Conservation (phyloP, 2,113 vertebrate genomes). For the Hylia prasina region DNA sequence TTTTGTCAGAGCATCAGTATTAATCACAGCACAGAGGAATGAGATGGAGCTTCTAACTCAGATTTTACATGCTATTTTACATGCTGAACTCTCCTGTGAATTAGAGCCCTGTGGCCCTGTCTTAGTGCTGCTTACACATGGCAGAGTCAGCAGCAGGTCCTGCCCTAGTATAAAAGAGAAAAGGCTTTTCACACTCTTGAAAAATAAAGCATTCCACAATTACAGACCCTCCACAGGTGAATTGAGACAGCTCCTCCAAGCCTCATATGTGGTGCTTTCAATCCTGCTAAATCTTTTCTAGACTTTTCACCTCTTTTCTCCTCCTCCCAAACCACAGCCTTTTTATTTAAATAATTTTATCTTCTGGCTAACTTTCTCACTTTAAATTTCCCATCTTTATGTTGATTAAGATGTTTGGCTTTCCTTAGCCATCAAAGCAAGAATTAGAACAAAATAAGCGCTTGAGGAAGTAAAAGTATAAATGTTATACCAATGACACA, state of each 20-base stretch:
- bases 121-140: accelerated
- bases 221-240: not conserved
- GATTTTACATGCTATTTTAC: not conserved
- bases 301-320: not conserved
- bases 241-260: not conserved
- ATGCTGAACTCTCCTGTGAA: not conserved
- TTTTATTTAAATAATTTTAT: not conserved
- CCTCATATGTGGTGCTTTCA: not conserved
- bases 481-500: not conserved
- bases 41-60: not conserved
- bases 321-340: not conserved
- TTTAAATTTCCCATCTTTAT: not conserved
- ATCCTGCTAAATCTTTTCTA: not conserved
- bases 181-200: not conserved
- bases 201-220: not conserved
- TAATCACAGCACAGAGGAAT: not conserved
- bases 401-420: not conserved
- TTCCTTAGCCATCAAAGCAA: not conserved
- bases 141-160: not conserved
- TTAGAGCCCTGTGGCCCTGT: not conserved
- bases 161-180: not conserved
- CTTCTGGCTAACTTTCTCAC: not conserved
- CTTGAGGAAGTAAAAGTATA: not conserved
- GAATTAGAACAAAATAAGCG: not conserved
- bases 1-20: not conserved